phyloP scores from a whole-genome alignment of 1,140 invertebrate species.

The fruit fly (Drosophila melanogaster) region Release_6_plus_ISO1_MT NT_037436.4:15200001-15200500 shows the following conservation, averaged over 20 bases:
- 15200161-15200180: constrained; percentile 45
- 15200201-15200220: constrained; percentile 33
- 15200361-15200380: not conserved
- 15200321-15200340: constrained; percentile 2
- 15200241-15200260: constrained; percentile 29
- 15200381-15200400: not conserved
- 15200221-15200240: constrained; percentile 52
- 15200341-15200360: not conserved
- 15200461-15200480: too few species aligned
- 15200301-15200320: not conserved
- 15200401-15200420: too few species aligned
- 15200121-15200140: constrained; percentile 38
- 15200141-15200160: constrained; percentile 32
- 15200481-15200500: too few species aligned
- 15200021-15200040: constrained; percentile 21
- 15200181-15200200: constrained; percentile 32
- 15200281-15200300: constrained; percentile 25
- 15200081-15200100: constrained; percentile 40
- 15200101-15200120: constrained; percentile 14
- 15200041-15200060: constrained; percentile 48
- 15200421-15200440: too few species aligned
- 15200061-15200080: constrained; percentile 43
- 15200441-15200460: too few species aligned
- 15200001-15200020: constrained; percentile 46
- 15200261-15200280: constrained; percentile 4